Evolutionary conservation across 2,797 vertebrate species (phyloP).

Genomic region (Chaetodon trifasciatus): DNA sequence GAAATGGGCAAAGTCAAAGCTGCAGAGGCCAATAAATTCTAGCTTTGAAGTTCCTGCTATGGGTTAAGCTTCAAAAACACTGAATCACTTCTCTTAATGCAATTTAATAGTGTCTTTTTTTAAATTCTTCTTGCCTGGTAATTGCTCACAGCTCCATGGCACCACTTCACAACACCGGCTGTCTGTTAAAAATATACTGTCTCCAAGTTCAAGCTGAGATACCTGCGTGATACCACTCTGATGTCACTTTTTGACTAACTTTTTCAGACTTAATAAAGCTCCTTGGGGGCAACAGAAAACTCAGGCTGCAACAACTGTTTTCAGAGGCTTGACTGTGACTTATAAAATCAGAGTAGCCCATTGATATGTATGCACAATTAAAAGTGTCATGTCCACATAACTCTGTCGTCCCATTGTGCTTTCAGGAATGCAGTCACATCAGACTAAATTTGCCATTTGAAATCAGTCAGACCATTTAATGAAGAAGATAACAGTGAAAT

Average conservation of each 20-base stretch:
- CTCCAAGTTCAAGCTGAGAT: neutral
- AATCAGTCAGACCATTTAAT: neutral
- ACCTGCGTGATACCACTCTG: neutral
- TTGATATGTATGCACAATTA: neutral
- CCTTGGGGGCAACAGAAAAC: neutral
- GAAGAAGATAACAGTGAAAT: constrained; percentile 21
- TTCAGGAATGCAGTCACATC: neutral
- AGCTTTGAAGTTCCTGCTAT: neutral
- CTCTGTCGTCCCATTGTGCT: neutral
- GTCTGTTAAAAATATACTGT: neutral
- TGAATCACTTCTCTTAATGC: neutral
- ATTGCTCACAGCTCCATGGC: neutral
- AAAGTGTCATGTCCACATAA: neutral
- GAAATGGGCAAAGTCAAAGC: neutral
- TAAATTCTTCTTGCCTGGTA: neutral
- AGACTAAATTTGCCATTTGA: neutral
- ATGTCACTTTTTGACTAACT: neutral
- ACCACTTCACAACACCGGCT: neutral
- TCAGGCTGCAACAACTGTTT: neutral
- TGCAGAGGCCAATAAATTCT: neutral
- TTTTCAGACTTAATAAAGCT: neutral
- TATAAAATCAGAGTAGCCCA: neutral
- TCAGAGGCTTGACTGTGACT: neutral
- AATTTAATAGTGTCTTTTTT: neutral
- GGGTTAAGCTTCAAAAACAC: neutral